A percentile compares a stretch with the other conserved stretches of the same genome.
These are phyloP conservation scores for Aythya baeri DNA, from an alignment of 2,113 vertebrate genomes.

Conservation along the genomic window DNA sequence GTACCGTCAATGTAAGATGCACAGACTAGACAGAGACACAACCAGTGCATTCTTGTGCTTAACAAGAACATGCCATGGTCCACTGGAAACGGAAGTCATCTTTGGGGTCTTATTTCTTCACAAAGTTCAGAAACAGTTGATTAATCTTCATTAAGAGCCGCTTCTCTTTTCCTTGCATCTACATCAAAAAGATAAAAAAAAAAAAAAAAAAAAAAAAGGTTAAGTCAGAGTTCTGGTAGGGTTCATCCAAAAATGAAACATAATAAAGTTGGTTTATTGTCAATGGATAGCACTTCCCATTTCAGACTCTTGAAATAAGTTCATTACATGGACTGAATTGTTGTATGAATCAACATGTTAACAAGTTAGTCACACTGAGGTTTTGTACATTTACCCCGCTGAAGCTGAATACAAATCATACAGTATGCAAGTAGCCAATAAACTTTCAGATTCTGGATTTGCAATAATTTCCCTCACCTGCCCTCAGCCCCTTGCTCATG, in stretches of 20 bases:
- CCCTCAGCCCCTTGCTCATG: neutral
- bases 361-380: neutral
- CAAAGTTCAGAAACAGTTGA: slow-evolving; percentile 27
- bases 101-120: slow-evolving; percentile 73
- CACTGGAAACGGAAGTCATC: slow-evolving; percentile 64
- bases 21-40: slow-evolving; percentile 40
- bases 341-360: neutral
- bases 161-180: slow-evolving; percentile 76
- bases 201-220: neutral
- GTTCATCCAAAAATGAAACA: neutral
- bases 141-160: slow-evolving; percentile 75
- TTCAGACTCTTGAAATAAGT: neutral
- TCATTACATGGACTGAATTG: neutral
- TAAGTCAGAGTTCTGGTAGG: neutral
- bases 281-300: neutral
- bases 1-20: slow-evolving; percentile 70
- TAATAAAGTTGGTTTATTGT: neutral
- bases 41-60: neutral
- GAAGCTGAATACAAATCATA: neutral
- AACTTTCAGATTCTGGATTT: neutral
- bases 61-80: slow-evolving; percentile 20
- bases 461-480: fast-evolving
- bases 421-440: neutral
- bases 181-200: neutral
- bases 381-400: neutral